phyloP scores from a whole-genome alignment of 2,888 invertebrate genomes.

The Chelonus formosanus region DNA sequence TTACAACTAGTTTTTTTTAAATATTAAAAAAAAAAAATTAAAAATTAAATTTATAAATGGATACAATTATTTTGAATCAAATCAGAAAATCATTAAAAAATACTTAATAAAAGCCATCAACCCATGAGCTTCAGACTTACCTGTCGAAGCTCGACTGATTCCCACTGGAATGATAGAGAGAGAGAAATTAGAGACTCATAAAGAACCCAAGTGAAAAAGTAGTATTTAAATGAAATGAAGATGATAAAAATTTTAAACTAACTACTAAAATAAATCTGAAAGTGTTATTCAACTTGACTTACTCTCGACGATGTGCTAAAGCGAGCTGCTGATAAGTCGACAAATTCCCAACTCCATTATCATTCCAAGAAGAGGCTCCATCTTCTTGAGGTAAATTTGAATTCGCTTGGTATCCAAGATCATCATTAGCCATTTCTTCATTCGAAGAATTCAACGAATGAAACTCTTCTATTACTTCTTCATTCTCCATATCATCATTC shows the following conservation, averaged over 20 bases:
- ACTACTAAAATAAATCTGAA: too few species aligned
- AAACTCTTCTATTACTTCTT: conserved; percentile 28
- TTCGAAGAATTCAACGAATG: conserved; percentile 28
- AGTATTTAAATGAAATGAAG: too few species aligned
- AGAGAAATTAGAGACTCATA: conserved; percentile 49
- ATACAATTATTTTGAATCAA: too few species aligned
- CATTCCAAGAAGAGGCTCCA: not conserved
- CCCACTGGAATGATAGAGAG: conserved; percentile 44
- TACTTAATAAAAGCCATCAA: conserved; percentile 20
- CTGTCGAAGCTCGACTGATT: conserved; percentile 57
- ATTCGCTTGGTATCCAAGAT: not conserved
- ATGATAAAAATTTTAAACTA: too few species aligned
- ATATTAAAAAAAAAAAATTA: too few species aligned
- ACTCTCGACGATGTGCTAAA: conserved; percentile 56
- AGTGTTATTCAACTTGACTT: conserved; percentile 39
- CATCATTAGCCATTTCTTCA: conserved; percentile 11
- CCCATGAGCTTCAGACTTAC: conserved; percentile 51
- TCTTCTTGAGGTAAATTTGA: too few species aligned
- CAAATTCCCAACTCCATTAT: conserved; percentile 42
- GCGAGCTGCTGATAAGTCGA: conserved; percentile 52
- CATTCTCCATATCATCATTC: conserved; percentile 44
- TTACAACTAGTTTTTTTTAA: too few species aligned
- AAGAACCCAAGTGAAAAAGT: not conserved
- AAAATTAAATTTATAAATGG: not conserved
- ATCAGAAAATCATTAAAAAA: too few species aligned